Evolutionary conservation across 2,888 invertebrate genomes (phyloP), one percentile per base, ranked within the genome.

Genomic region (Galerucella calmariensis): DNA sequence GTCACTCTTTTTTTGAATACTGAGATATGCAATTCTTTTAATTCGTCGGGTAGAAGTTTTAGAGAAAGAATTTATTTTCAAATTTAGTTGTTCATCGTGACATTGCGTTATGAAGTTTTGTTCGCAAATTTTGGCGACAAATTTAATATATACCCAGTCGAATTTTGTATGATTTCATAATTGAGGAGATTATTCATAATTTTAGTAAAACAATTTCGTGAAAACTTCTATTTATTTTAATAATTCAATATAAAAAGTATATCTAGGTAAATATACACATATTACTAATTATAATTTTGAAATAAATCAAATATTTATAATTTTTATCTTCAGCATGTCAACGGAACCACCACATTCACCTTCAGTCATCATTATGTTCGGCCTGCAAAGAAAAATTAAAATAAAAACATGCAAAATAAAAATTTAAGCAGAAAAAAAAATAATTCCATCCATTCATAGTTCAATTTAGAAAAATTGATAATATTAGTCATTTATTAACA

Each of bases 341-440:
- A 53, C 41, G 65, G 61, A 14, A 70, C 66, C 66, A 66, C 56
- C 44, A 66, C 72, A 72, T 66, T 58, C 59, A 72, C 59, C 72
- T 46, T 63, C 59, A 72, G 72, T 46, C 59, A 65, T 72, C 72
- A 72, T 48, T 66, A 72, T 48, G 66, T 72, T 46, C 71, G 66
- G 71, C 72, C 72, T 72, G 72, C 66, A 72, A 72, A 72, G 20
- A 72, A 72, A 72, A 72, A 72, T 58, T 72, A 5, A 14, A 72
- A 51, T 72, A 72, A 66, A 72, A 72, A 46, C 59, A 72, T 72
- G 72, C 72, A 72, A 72, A 72, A 72, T 67, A 41, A 72, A 62
- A 72, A 59, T 46, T 61, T 59, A 48, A 72, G 48, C 20, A 71
- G n/a, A 66, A 20, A 66, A 20, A 65, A 71, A 41, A 53, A 61